Base-by-base conservation (phyloP, 2,888 invertebrate species). In the Vannuccia rotundouncinata region DNA sequence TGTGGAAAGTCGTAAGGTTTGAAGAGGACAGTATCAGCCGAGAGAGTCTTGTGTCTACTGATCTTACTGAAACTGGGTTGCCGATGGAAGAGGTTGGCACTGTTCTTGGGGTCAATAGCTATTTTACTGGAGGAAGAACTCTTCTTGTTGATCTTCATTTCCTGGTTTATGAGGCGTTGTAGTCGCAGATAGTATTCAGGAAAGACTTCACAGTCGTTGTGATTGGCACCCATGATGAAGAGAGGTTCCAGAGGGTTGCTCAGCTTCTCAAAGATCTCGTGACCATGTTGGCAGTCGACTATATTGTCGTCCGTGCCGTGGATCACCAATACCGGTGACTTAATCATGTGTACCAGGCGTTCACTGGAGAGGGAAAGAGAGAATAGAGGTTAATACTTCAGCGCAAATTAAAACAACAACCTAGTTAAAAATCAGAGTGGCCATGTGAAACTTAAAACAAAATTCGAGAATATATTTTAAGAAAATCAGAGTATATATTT, bases 281-380 rank as follows among this genome's bases (percentile, higher is more conserved):
- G 91, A 82, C 98, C 98, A 89, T 98, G 98, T 81, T 95, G 95
- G 90, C 98, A 96, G 90, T 97, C 95, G 89, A 98, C 97, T 83
- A 98, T 95, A 90, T 98, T 97, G 89, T 99, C 98, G 88, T 97
- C 95, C 82, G 97, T 98, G 85, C 98, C 98, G 89, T 98, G 98
- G 86, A 98, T 98, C 79, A 98, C 95, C 86, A 98, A 91, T 85
- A 97, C 96, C 80, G 96, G 97, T 83, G 96, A 95, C 88, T 94
- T 94, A 82, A 98, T 95, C 90, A 95, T 95, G 83, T 95, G 95
- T 86, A 97, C 95, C 91, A 97, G 97, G 90, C 97, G 97, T 90
- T 98, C 98, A 90, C 95, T 96, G 91, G 82, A 30, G 25, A 13
- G 45, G 13, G 13, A 45, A 10, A 45, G 5, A 13, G 45, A 45